Base-by-base conservation (phyloP, 2,888 invertebrate genomes). In the Hydroisotoma schaefferi region DNA sequence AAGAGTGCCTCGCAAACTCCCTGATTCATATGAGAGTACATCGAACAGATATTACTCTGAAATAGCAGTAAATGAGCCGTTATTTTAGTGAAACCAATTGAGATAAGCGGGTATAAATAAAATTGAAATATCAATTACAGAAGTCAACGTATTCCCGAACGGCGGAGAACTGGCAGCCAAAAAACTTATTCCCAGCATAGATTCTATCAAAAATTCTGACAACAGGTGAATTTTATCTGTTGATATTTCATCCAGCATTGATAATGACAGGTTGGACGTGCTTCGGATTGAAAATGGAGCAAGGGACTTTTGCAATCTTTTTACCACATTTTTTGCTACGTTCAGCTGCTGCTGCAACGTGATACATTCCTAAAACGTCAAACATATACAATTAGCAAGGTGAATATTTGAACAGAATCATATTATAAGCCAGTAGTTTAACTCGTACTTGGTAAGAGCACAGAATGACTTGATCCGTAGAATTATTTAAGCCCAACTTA, bases 271-370 rank as follows among this genome's bases (percentile, higher is more conserved):
- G 3, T 46, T 38, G 8, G 33, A 40, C 2, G 15, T 27, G 26
- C 57, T 56, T 18, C 44, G 29, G 12, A 47, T 48, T 2, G 64
- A 61, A 12, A 47, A 47, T 5, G 66, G 65, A 10, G 59, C 79
- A 1, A 80, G 73, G 0, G 80, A 80, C 5, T 83, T 81, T 76
- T 88, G 88, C 28, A 94, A 79, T 58, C 89, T 83, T 62, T 83
- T 81, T 76, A 91, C 82, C 22, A 90, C 86, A 74, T 85, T 85
- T 54, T 84, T 82, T 38, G 93, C 87, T 0, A 90, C 84, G 77
- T 94, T 94, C 57, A 93, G 78, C 77, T 94, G 94, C 68, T 90
- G 87, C 77, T 94, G 94, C 51, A 93, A 83, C 71, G 88, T 87
- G 73, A 91, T 84, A 74, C 93, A 92, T 78, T 93, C 92, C 82